Conservation (phyloP, 2,797 vertebrate species). For the Brachyrhaphis roseni region DNA sequence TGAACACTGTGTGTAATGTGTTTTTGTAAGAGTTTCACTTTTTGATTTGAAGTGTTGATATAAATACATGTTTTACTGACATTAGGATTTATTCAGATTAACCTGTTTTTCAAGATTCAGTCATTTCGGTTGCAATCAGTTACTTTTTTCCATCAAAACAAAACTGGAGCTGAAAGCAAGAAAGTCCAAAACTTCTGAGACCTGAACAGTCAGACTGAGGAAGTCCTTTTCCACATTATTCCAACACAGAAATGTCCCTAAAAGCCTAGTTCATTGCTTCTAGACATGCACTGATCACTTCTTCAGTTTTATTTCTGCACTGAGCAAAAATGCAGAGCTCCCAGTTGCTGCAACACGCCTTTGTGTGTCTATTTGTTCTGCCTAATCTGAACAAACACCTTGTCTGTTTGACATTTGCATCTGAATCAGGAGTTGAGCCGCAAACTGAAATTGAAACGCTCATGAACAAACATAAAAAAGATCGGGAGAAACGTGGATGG, state of each 20-base stretch:
- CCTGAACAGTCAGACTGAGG: background rate
- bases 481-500: background rate
- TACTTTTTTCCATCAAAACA: background rate
- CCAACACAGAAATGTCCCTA: background rate
- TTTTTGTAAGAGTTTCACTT: background rate
- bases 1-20: background rate
- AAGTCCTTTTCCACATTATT: background rate
- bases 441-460: background rate
- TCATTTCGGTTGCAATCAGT: background rate
- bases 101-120: background rate
- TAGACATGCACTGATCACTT: background rate
- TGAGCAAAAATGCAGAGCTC: background rate
- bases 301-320: background rate
- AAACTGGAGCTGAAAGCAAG: background rate
- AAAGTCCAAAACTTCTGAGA: background rate
- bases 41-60: background rate
- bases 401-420: slow-evolving; percentile 25
- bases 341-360: background rate
- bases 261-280: background rate
- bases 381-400: slow-evolving; percentile 33
- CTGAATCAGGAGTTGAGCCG: slow-evolving; percentile 3
- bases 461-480: background rate
- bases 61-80: background rate
- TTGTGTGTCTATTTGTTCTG: background rate
- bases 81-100: background rate